These are phyloP conservation scores for Enteromius trimaculatus DNA, from an alignment of 2,797 vertebrate genomes.

Conservation along the genomic window DNA sequence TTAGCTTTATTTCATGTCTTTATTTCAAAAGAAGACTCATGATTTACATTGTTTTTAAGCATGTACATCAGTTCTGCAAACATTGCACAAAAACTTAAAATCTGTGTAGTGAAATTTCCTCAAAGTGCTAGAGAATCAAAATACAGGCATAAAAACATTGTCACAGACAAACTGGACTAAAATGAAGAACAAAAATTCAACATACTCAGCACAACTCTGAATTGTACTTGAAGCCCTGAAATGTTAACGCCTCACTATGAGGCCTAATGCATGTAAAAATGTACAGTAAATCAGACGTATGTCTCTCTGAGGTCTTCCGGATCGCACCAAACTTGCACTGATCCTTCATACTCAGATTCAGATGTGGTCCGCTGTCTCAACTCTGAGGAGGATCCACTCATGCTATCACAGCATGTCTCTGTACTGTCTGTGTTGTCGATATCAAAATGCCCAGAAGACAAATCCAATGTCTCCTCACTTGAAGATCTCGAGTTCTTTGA, in stretches of 20 bases:
- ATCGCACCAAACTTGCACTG: constrained; percentile 66
- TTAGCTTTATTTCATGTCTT: constrained; percentile 25
- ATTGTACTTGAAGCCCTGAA: neutral
- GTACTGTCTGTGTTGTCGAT: constrained; percentile 44
- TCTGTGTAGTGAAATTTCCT: constrained; percentile 31
- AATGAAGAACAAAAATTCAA: constrained; percentile 4
- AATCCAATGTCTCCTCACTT: constrained; percentile 46
- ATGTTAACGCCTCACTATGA: constrained; percentile 9
- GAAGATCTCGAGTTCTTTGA: constrained; percentile 51
- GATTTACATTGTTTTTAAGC: constrained; percentile 11
- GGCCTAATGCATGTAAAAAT: neutral
- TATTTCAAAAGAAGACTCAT: constrained; percentile 21
- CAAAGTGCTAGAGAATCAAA: constrained; percentile 24
- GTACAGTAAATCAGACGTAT: constrained; percentile 73
- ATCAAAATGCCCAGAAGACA: constrained; percentile 12
- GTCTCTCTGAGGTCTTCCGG: constrained; percentile 80
- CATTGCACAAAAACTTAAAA: constrained; percentile 21
- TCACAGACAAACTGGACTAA: neutral
- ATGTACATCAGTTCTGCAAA: constrained; percentile 20
- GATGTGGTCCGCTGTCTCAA: constrained; percentile 71
- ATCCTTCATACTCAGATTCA: constrained; percentile 68
- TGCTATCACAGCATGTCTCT: constrained; percentile 34
- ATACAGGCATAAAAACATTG: neutral
- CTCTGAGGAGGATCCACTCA: constrained; percentile 60
- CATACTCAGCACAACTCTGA: neutral